These are phyloP conservation scores for Proteles cristata DNA, from an alignment of 2,113 vertebrate species.

Conservation along the genomic window DNA sequence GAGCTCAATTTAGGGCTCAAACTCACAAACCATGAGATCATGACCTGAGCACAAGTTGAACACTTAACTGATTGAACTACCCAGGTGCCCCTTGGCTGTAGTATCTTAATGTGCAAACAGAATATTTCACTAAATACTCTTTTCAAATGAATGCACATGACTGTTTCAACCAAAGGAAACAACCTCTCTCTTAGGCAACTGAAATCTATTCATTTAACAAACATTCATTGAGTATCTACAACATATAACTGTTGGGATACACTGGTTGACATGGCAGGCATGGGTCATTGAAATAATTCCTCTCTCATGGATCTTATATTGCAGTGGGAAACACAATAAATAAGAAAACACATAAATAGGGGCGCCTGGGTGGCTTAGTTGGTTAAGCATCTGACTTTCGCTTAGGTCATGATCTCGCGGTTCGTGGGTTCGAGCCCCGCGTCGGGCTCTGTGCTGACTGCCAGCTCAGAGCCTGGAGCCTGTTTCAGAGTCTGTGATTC, in stretches of 20 bases:
- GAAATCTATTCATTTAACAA: constrained; percentile 52
- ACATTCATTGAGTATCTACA: neutral
- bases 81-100: neutral
- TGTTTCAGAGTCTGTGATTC: too few species aligned
- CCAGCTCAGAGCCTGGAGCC: too few species aligned
- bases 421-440: too few species aligned
- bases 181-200: neutral
- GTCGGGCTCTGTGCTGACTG: too few species aligned
- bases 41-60: too few species aligned
- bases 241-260: neutral
- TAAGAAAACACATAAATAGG: neutral
- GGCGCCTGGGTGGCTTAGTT: too few species aligned
- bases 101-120: constrained; percentile 37
- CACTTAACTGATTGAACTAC: too few species aligned
- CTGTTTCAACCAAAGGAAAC: constrained; percentile 31
- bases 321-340: constrained; percentile 18
- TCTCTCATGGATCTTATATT: neutral
- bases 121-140: constrained; percentile 8
- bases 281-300: neutral
- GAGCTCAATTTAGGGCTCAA: too few species aligned
- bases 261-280: neutral
- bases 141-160: constrained; percentile 33
- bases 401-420: too few species aligned
- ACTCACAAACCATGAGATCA: too few species aligned
- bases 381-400: too few species aligned